Base-by-base conservation (phyloP, 2,113 vertebrate genomes). In the Myodes glareolus region DNA sequence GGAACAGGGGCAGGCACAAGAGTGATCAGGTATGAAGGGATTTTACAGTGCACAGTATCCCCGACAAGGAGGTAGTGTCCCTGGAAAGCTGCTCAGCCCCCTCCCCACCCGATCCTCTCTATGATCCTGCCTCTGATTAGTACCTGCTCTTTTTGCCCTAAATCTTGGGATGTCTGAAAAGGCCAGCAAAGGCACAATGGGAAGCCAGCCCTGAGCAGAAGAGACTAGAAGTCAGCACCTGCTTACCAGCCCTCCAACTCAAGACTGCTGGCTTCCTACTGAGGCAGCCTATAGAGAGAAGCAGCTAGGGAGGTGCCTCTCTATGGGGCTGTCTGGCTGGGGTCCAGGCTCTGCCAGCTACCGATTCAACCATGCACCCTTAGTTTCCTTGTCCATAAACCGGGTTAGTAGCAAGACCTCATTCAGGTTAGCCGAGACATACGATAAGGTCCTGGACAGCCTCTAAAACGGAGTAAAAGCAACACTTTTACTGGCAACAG, bases 361-460 rank as follows among this genome's bases (percentile, higher is more conserved):
- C 95, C 68, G 8, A 88, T 45, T 93, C 36, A 45, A 82, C 45
- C 42, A 94, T 12, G 58, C 31, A 47, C 52, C 33, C 90, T 91
- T 4, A 14, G 89, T 45, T 91, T 94, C 87, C 42, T 78, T n/a
- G 72, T 55, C 72, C 13, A 33, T 39, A 85, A 96, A 19, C 3
- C 50, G 91, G 50, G 68, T 25, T 16, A 52, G 75, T 3, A 88
- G 63, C 16, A 78, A 75, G 33, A 70, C 67, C 70, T 77, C 47
- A 68, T 19, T 70, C 39, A 52, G 72, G 70, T 65, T 58, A 82
- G 81, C 68, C 5, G 75, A 93, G 55, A 61, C 47, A 36, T 8
- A 68, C n/a, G 21, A 80, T 42, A 11, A 47, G 0, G 5, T 7
- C 17, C 65, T 14, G 2, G n/a, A 39, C 0, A 25, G 82, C 90